phyloP scores from a whole-genome alignment of 2,113 vertebrate genomes.

The Tamias sibiricus region DNA sequence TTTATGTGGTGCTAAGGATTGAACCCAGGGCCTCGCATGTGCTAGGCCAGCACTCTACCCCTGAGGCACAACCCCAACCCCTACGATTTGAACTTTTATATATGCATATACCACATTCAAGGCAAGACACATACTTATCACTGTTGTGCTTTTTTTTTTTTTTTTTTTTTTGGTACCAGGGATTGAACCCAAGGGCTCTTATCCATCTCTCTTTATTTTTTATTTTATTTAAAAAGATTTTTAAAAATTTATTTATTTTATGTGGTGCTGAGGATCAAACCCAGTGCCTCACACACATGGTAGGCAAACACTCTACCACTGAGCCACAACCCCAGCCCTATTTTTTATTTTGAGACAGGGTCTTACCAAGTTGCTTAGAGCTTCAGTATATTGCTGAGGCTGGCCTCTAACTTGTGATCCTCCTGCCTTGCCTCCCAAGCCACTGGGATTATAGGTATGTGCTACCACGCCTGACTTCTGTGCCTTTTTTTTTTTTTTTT shows the following conservation, averaged over 20 bases:
- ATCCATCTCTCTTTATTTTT: neutral
- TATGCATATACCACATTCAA: neutral
- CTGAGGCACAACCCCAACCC: no score
- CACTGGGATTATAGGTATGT: neutral
- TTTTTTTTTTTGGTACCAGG: neutral
- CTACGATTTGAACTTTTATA: conserved; percentile 8
- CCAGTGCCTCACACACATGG: no score
- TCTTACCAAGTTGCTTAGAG: neutral
- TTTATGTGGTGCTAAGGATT: no score
- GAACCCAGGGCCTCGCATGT: no score
- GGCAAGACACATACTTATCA: neutral
- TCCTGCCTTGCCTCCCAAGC: neutral
- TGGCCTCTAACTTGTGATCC: neutral
- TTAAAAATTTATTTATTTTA: no score
- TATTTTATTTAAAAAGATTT: neutral
- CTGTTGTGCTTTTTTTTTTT: neutral
- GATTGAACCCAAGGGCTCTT: no score
- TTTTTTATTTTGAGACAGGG: neutral
- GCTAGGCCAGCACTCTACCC: no score
- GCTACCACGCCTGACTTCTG: no score
- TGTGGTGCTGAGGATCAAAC: no score
- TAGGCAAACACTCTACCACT: no score
- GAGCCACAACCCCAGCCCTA: no score
- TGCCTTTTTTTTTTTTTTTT: no score
- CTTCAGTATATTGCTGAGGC: neutral